phyloP scores from a whole-genome alignment of 2,797 vertebrate genomes.

The Notamacropus eugenii region DNA sequence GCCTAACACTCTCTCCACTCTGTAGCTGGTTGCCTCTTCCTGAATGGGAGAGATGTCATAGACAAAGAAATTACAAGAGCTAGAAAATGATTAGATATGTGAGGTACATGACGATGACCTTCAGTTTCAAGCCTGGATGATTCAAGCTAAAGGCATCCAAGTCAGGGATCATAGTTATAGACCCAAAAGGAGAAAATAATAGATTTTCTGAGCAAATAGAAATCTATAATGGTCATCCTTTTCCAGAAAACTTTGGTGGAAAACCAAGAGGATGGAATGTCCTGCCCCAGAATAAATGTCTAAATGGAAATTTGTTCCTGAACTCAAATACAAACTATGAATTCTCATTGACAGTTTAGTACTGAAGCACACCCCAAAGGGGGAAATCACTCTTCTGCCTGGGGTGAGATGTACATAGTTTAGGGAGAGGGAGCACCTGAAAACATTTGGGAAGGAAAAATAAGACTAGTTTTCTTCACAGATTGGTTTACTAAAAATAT shows the following conservation, averaged over 20 bases:
- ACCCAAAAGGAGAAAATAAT: neutral
- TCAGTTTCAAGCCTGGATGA: neutral
- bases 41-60: neutral
- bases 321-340: conserved; percentile 8
- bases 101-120: neutral
- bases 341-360: conserved; percentile 5
- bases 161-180: neutral
- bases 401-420: neutral
- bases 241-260: neutral
- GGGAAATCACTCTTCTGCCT: conserved; percentile 5
- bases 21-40: neutral
- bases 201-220: conserved; percentile 9
- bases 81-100: neutral
- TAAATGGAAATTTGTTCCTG: conserved; percentile 52
- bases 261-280: conserved; percentile 10
- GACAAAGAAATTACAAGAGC: neutral
- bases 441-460: conserved; percentile 50
- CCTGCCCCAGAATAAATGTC: conserved; percentile 26
- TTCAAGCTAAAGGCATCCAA: neutral
- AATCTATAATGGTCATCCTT: neutral
- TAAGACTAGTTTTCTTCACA: neutral
- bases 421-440: conserved; percentile 3
- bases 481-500: conserved; percentile 27
- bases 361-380: neutral
- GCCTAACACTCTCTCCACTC: neutral